These are phyloP conservation scores for Loris lydekkerianus DNA, from an alignment of 2,797 vertebrate genomes.

Conservation along the genomic window DNA sequence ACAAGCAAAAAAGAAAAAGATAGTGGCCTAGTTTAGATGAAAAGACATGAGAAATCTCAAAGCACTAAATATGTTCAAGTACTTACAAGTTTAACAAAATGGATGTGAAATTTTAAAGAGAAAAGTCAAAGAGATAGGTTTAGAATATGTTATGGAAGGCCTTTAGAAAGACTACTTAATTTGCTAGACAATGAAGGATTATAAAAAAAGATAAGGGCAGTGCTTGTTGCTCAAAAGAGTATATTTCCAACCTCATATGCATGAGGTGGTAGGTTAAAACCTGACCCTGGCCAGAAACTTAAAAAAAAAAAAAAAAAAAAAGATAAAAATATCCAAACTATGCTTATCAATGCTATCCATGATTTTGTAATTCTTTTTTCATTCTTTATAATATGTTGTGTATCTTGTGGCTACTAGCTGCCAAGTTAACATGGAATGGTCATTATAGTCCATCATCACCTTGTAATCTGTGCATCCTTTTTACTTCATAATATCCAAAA, in stretches of 20 bases:
- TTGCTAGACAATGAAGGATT: neutral
- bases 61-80: neutral
- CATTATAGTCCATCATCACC: neutral
- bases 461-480: neutral
- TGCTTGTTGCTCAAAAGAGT: too few relatives aligned
- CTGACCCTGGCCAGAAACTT: too few relatives aligned
- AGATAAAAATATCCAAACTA: neutral
- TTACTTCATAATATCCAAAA: neutral
- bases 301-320: too few relatives aligned
- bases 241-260: too few relatives aligned
- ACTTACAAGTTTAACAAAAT: neutral
- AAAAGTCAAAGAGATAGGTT: neutral
- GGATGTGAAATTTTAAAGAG: neutral
- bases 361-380: neutral
- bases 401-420: neutral
- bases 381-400: neutral
- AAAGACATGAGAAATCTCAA: neutral
- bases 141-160: neutral
- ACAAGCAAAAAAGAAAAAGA: neutral
- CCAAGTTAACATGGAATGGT: slow-evolving; percentile 19
- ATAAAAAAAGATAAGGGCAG: neutral
- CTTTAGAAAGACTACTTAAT: neutral
- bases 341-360: slow-evolving; percentile 16
- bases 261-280: too few relatives aligned
- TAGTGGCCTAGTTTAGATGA: neutral